Base-by-base conservation (phyloP, 2,113 vertebrate genomes). In the Rhinichthys klamathensis region DNA sequence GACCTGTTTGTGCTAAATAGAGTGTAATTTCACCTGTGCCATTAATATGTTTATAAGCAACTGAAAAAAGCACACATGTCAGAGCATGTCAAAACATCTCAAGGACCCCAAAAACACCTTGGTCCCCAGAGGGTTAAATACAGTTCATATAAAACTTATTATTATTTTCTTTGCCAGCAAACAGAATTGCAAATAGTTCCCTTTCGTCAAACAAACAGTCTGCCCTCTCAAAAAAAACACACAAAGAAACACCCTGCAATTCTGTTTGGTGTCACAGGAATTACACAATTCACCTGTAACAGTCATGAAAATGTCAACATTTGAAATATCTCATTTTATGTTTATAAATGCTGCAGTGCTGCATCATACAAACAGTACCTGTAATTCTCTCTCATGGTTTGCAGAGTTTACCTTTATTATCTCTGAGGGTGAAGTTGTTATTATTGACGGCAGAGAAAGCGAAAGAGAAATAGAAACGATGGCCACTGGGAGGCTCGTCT, bases 401-500 rank as follows among this genome's bases (percentile, higher is more conserved):
- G 23, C 38, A 35, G 30, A 60, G 21, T 84, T 87, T 91, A 99
- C 98, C 98, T 97, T 97, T 98, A 92, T 99, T 99, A 86, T 99
- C 97, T 86, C 96, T 94, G 58, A 99, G 83, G 3, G 97, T 98
- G 89, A 99, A 99, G 94, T 99, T 99, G 80, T 96, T 95, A 87
- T 98, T 98, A 86, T 96, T 95, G 10, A 94, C 93, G 38, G 95
- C 93, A 1, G 97, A 93, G 3, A 94, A 90, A 41, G 96, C 94
- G 72, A 99, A 92, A 86, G 96, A 93, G 82, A 99, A 99, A 87
- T 94, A 96, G 92, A 99, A 99, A 88, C 96, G 96, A 87, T 99
- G 98, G 1, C 97, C 97, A 0, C 91, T 97, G 83, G 95, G 94
- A 65, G 97, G 98, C 69, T 98, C 97, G 18, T 99, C 98, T 87